Evolutionary conservation across 2,888 invertebrate genomes (phyloP).

Genomic region (Rhamnusium bicolor): DNA sequence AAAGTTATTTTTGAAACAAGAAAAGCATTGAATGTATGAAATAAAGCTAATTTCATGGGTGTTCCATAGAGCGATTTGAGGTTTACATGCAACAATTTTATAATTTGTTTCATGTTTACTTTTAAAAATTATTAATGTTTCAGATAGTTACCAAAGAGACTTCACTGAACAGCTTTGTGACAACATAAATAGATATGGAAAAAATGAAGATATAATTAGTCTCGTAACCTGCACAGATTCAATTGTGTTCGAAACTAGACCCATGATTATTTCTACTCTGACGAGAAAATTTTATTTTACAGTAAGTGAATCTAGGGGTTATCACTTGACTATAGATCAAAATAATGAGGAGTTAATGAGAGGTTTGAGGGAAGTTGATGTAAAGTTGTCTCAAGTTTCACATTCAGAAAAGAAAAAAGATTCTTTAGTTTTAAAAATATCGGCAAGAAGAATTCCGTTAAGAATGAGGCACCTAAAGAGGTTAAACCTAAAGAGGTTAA

Average conservation of each 20-base stretch:
- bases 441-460: neutral
- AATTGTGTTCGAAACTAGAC: conserved; percentile 41
- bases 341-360: conserved; percentile 34
- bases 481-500: neutral
- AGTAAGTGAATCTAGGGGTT: conserved; percentile 55
- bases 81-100: no score
- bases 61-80: no score
- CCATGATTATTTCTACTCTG: conserved; percentile 63
- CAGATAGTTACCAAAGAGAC: conserved; percentile 19
- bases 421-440: neutral
- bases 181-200: conserved; percentile 57
- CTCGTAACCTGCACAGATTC: conserved; percentile 52
- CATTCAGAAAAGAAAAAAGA: neutral
- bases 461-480: neutral
- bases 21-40: no score
- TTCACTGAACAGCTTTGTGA: conserved; percentile 57
- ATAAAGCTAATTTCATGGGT: no score
- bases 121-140: neutral
- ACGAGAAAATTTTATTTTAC: conserved; percentile 64
- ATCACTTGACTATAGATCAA: conserved; percentile 51
- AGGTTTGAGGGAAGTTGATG: conserved; percentile 32
- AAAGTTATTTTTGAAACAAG: no score
- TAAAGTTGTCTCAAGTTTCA: neutral
- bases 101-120: no score
- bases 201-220: conserved; percentile 60